Conservation (phyloP, 2,113 vertebrate species). For the Pollachius pollachius region DNA sequence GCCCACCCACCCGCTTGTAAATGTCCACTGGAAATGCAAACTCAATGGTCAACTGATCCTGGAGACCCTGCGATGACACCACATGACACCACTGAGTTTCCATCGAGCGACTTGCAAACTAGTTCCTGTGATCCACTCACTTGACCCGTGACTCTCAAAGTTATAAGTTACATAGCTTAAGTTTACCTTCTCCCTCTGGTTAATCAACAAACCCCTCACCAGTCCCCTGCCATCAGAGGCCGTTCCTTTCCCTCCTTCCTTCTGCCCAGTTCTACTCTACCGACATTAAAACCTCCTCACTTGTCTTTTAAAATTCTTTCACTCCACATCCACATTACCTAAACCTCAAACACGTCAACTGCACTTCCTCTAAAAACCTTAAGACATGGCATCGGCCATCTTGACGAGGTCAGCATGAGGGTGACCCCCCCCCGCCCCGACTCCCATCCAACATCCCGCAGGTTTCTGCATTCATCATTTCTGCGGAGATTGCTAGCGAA, state of each 20-base stretch:
- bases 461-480: neutral
- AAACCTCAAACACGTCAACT: conserved; percentile 38
- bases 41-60: neutral
- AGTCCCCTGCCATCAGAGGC: conserved; percentile 8
- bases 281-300: conserved; percentile 18
- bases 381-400: no score
- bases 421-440: no score
- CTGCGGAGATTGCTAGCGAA: neutral
- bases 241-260: no score
- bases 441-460: neutral
- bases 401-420: no score
- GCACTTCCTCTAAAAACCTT: conserved; percentile 4
- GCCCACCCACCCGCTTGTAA: conserved; percentile 3
- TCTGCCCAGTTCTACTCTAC: no score
- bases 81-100: neutral
- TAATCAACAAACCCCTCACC: conserved; percentile 10
- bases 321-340: conserved; percentile 16
- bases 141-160: conserved; percentile 18
- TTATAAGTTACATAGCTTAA: conserved; percentile 51
- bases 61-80: conserved; percentile 30
- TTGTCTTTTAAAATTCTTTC: conserved; percentile 25
- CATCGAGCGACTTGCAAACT: conserved; percentile 10
- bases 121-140: conserved; percentile 7
- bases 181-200: conserved; percentile 18
- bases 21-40: neutral